Percentiles rank a stretch among this genome's conserved stretches.
These are phyloP conservation scores for Bos javanicus DNA, from an alignment of 2,113 vertebrate species.

Conservation along the genomic window DNA sequence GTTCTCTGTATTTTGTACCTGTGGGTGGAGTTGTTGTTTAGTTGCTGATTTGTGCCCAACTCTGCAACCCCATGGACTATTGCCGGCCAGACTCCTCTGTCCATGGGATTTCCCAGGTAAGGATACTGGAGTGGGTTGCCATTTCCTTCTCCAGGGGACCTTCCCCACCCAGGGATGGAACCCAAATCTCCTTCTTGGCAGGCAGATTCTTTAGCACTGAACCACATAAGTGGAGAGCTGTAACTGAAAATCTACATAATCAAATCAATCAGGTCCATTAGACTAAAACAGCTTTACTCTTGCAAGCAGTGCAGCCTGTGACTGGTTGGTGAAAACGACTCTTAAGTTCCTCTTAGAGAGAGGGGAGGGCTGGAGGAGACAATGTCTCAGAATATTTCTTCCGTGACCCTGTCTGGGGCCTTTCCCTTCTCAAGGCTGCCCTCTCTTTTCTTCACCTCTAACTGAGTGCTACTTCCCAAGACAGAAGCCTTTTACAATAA, in stretches of 20 bases:
- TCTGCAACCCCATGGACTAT: rapidly evolving
- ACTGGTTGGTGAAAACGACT: neutral
- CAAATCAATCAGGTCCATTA: neutral
- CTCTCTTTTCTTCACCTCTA: neutral
- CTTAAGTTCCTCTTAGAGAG: neutral
- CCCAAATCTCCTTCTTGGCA: neutral
- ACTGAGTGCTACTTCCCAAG: neutral
- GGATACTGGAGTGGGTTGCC: neutral
- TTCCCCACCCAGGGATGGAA: neutral
- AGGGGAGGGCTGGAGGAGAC: neutral
- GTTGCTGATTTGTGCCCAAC: neutral
- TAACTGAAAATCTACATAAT: neutral
- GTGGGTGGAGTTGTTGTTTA: neutral
- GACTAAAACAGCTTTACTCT: neutral
- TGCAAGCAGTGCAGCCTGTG: neutral
- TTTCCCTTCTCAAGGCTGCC: neutral
- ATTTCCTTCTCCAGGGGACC: neutral
- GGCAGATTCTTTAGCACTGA: neutral
- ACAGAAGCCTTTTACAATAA: neutral
- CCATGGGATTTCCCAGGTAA: neutral
- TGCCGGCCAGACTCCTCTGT: neutral
- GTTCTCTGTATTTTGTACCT: neutral
- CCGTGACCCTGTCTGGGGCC: neutral
- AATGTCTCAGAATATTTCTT: neutral
- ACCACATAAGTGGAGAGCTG: neutral